Evolutionary conservation across 1,140 invertebrate genomes (phyloP), one percentile per base, ranked within the genome.

Genomic region (Drosophila sechellia): DNA sequence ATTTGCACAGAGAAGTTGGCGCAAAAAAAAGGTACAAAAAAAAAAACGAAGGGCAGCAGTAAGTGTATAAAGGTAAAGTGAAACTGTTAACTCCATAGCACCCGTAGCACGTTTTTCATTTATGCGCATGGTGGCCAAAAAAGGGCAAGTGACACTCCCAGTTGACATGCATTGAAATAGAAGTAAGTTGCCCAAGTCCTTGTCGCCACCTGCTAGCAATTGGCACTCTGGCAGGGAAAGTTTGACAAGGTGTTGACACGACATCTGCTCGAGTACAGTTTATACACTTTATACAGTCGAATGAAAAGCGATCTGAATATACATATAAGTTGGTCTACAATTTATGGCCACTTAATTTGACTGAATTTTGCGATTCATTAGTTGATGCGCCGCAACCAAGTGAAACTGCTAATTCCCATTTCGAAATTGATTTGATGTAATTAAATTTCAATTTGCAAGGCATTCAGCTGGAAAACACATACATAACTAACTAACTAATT

Each of bases 91-190:
- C 60, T 69, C 72, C 42, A 50, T 50, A 46, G 65, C 50, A 81
- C 31, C 31, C 56, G 49, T 42, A 79, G 76, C 84, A 89, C 84
- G 84, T 89, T 84, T 77, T 87, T 73, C 84, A 83, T 87, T 89
- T 79, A 79, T 77, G 64, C 76, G 59, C 77, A 61, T 59, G 56
- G 57, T 76, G 60, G 48, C 65, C 75, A 55, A 81, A 71, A 65
- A 63, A 81, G 66, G 55, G 46, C 56, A 72, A 68, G 53, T 45
- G 77, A 77, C 76, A 89, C 64, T 58, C 59, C 42, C 56, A 59
- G 64, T 89, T 87, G 79, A 84, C 72, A 89, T 79, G 78, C 75
- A 89, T 77, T 74, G 56, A 78, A 59, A 76, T 53, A 71, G 79
- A 78, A 64, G 58, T 73, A 68, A 80, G 55, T 61, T 77, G 49